Conservation (phyloP, 2,113 vertebrate species). For the Myotis lucifugus region DNA sequence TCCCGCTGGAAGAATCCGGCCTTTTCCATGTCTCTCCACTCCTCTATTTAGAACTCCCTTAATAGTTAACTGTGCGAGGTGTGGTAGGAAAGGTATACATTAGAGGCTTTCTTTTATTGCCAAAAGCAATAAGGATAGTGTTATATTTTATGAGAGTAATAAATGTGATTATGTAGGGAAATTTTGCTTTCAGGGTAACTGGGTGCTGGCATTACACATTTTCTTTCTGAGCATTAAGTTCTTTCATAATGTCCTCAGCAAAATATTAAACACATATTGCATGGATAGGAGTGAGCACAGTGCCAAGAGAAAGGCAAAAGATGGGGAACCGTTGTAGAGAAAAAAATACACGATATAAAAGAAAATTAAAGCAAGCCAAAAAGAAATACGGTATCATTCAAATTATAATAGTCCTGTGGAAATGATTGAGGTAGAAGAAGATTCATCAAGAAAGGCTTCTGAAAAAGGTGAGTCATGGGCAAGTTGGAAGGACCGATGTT, state of each 20-base stretch:
- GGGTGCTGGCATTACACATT: constrained; percentile 7
- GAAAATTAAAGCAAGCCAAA: neutral
- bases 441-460: neutral
- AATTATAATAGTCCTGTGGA: neutral
- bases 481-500: neutral
- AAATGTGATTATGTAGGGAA: constrained; percentile 62
- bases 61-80: constrained; percentile 60
- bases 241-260: constrained; percentile 46
- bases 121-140: constrained; percentile 67
- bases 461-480: neutral
- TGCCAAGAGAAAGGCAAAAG: neutral
- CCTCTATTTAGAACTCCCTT: constrained; percentile 51
- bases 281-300: neutral
- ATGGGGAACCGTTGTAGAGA: neutral
- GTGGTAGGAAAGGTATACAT: constrained; percentile 57
- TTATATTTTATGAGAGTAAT: constrained; percentile 67
- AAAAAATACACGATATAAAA: neutral
- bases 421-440: neutral
- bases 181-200: constrained; percentile 51
- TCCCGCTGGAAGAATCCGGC: constrained; percentile 53
- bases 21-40: constrained; percentile 35
- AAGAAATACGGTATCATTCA: neutral
- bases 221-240: constrained; percentile 34
- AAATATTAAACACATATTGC: constrained; percentile 19
- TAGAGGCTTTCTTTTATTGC: constrained; percentile 65